Base-by-base conservation (phyloP, 2,113 vertebrate species). In the Syngnathoides biaculeatus region DNA sequence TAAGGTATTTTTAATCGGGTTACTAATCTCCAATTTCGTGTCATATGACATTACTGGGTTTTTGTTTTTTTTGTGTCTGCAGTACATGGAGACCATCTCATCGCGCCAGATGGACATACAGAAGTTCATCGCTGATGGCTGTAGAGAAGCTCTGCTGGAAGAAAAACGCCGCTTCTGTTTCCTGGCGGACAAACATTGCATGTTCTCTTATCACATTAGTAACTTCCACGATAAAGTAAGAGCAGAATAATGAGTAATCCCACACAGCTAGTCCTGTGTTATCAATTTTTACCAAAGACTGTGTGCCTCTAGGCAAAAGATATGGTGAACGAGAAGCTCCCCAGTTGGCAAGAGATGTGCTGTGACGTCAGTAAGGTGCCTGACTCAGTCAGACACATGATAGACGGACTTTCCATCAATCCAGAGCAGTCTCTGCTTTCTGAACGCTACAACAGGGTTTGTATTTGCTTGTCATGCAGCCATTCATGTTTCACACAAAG, bases 91-190 rank as follows among this genome's bases (percentile, higher is more conserved):
- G 86, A 95, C 94, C 0, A 92, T 99, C 64, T 94, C 84, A 2
- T 95, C 92, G 27, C 94, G 95, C 8, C 95, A 99, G 89, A 93
- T 82, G 30, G 97, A 99, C 55, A 96, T 99, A 86, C 94, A 99
- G 87, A 92, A 91, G 75, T 99, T 98, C 64, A 96, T 99, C 39
- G 92, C 94, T 0, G 96, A 98, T 1, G 96, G 97, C 71, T 99
- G 95, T 91, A 93, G 73, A 77, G 96, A 98, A 78, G 97, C 97
- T 20, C 89, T 99, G 0, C 90, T 98, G 20, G 97, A 99, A 64
- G 97, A 99, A 75, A 98, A 96, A 74, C 92, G 97, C 67, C 92
- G 97, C 30, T 98, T 98, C 90, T 99, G 97, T 69, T 99, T 99
- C 60, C 90, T 99, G 67, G 97, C 96, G 1, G 97, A 99, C 91